A percentile compares a stretch with the other conserved stretches of the same genome.
Evolutionary conservation across 1,140 invertebrate species (phyloP).

Genomic region (Babylonia areolata): DNA sequence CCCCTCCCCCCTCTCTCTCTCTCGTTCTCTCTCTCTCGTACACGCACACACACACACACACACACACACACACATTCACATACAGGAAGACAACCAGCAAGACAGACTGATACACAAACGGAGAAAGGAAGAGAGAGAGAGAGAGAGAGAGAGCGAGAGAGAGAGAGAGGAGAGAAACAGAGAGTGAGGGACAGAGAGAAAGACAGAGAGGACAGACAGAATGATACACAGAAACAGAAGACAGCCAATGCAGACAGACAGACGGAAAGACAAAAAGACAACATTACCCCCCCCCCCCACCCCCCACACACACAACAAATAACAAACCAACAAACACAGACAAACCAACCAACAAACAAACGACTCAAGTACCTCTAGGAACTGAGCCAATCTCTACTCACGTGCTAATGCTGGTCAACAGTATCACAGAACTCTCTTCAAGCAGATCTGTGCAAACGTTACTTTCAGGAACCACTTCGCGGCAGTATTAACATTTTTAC

Average conservation of each 20-base stretch:
- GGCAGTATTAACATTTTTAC: no score
- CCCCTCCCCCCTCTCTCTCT: constrained; percentile 13
- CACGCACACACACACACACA: no score
- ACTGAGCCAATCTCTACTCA: no score
- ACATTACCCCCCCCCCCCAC: no score
- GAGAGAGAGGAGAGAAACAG: not conserved
- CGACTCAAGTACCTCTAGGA: no score
- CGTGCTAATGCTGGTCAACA: no score
- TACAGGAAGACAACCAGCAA: not conserved
- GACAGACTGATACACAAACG: not conserved
- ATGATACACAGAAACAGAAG: no score
- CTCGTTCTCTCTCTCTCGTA: constrained; percentile 16
- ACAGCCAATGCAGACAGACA: not conserved
- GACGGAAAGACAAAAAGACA: not conserved
- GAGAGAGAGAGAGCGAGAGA: constrained; percentile 2
- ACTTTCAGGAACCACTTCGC: no score
- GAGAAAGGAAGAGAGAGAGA: not conserved
- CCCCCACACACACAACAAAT: no score
- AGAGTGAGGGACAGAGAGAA: not conserved
- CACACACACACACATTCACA: constrained; percentile 24
- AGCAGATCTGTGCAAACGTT: no score
- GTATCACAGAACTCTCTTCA: no score
- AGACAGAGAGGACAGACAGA: not conserved
- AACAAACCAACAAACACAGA: no score
- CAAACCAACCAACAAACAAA: not conserved